Conservation (phyloP, 2,888 invertebrate species). For the Diaprepes abbreviatus region DNA sequence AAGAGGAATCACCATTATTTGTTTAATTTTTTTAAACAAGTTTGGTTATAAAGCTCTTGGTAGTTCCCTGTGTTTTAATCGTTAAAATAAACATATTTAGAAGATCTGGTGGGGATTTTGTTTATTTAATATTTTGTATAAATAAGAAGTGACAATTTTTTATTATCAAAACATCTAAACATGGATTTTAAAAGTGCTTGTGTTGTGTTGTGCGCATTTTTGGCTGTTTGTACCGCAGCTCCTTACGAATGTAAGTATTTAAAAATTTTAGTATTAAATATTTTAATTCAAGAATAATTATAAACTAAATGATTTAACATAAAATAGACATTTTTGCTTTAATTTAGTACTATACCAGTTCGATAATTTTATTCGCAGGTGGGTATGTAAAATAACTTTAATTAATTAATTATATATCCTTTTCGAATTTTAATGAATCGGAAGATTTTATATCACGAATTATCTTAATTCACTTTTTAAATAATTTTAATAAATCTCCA, state of each 20-base stretch:
- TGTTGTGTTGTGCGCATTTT: conserved; percentile 24
- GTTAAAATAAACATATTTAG: conserved; percentile 32
- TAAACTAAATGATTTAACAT: conserved; percentile 12
- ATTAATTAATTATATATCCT: background rate
- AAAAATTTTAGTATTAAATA: conserved; percentile 9
- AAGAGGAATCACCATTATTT: conserved; percentile 24
- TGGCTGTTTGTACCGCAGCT: conserved; percentile 18
- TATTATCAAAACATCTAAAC: conserved; percentile 31
- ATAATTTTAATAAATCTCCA: too few relatives aligned
- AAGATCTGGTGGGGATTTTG: conserved; percentile 28
- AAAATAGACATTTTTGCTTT: background rate
- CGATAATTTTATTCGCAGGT: conserved; percentile 2
- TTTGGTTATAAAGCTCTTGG: conserved; percentile 27
- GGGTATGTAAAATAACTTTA: background rate
- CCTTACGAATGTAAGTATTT: conserved; percentile 33
- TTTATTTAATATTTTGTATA: conserved; percentile 37
- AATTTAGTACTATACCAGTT: background rate
- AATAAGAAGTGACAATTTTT: conserved; percentile 19
- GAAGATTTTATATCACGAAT: too few relatives aligned
- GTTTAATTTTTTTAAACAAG: conserved; percentile 36
- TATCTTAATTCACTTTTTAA: too few relatives aligned
- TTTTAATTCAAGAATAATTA: background rate
- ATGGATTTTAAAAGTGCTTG: conserved; percentile 32
- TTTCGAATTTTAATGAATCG: background rate
- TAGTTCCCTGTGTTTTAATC: conserved; percentile 40